Conservation (phyloP, 2,797 vertebrate genomes). For the Simalia tracyae region DNA sequence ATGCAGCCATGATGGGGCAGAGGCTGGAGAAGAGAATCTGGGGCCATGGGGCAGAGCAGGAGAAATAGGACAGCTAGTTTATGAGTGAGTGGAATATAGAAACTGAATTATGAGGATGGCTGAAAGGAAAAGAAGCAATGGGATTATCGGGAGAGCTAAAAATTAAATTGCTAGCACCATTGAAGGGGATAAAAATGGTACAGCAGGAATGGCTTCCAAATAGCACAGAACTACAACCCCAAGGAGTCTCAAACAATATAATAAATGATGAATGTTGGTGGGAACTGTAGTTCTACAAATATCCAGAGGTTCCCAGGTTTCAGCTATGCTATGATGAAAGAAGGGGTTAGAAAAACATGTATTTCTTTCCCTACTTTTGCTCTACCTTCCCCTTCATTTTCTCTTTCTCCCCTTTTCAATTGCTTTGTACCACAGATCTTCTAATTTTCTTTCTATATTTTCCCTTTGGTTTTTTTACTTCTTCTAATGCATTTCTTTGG, state of each 20-base stretch:
- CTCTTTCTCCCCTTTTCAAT: not conserved
- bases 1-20: not conserved
- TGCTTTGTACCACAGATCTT: not conserved
- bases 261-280: not conserved
- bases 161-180: not conserved
- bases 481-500: not conserved
- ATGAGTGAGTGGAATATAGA: not conserved
- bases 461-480: not conserved
- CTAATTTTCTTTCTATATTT: not conserved
- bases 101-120: not conserved
- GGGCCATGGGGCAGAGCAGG: not conserved
- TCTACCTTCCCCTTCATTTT: not conserved
- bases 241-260: not conserved
- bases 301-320: not conserved
- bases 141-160: not conserved
- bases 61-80: not conserved
- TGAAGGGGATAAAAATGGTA: not conserved
- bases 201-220: not conserved
- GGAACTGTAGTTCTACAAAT: not conserved
- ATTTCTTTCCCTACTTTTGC: not conserved
- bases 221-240: not conserved
- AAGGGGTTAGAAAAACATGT: not conserved
- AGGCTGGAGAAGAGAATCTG: not conserved
- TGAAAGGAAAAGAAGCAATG: not conserved
- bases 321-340: not conserved